Evolutionary conservation across 2,113 vertebrate genomes (phyloP).

Genomic region (Aldabrachelys gigantea): DNA sequence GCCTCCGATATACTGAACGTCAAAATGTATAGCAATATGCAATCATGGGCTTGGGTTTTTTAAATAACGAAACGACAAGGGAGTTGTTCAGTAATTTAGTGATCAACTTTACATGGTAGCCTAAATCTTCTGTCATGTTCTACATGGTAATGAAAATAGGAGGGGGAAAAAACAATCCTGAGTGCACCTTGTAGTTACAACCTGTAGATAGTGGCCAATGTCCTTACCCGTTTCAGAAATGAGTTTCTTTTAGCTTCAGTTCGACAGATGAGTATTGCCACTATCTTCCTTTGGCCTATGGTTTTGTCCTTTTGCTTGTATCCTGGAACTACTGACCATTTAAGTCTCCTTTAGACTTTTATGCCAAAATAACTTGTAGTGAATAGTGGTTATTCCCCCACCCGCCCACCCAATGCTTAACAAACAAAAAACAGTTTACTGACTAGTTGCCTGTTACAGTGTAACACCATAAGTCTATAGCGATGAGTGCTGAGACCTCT

Average conservation of each 20-base stretch:
- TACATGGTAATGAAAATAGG: not conserved
- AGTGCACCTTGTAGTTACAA: not conserved
- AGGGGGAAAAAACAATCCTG: no score
- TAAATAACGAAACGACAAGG: not conserved
- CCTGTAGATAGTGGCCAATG: not conserved
- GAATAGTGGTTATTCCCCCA: not conserved
- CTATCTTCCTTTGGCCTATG: not conserved
- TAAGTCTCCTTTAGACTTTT: not conserved
- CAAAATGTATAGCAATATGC: not conserved
- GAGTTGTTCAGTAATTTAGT: not conserved
- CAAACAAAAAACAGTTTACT: not conserved
- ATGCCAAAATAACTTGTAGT: not conserved
- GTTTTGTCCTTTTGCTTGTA: not conserved
- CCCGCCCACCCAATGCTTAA: not conserved
- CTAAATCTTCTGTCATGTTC: not conserved
- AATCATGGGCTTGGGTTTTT: not conserved
- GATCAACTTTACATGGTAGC: not conserved
- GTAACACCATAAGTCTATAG: not conserved
- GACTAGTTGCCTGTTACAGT: not conserved
- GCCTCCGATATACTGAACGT: not conserved
- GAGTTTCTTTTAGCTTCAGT: not conserved
- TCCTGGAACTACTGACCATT: not conserved
- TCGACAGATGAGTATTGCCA: not conserved
- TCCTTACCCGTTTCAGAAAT: conserved; percentile 20
- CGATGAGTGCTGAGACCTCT: conserved; percentile 3